These are phyloP conservation scores for Xenus cinereus DNA, from an alignment of 2,113 vertebrate genomes.

Conservation along the genomic window DNA sequence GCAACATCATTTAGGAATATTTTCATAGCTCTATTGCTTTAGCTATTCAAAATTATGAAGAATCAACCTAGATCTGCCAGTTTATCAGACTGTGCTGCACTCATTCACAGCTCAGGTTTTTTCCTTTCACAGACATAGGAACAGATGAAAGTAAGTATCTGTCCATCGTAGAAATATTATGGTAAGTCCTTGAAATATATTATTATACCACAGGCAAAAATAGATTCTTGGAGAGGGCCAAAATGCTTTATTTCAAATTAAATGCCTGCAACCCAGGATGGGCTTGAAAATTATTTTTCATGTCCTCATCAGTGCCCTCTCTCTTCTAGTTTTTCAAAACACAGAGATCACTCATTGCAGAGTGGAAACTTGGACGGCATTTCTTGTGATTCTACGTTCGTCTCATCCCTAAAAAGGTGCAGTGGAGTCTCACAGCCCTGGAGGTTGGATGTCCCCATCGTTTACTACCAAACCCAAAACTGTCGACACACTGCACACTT, in stretches of 20 bases:
- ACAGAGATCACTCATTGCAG: neutral
- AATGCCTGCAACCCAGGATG: neutral
- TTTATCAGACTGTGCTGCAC: neutral
- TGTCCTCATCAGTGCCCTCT: neutral
- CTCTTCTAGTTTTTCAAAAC: constrained; percentile 13
- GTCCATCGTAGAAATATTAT: neutral
- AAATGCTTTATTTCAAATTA: neutral
- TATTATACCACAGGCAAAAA: neutral
- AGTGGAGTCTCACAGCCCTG: constrained; percentile 22
- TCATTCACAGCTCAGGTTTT: neutral
- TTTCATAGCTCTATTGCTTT: constrained; percentile 39
- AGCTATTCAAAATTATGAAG: constrained; percentile 7
- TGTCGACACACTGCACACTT: neutral
- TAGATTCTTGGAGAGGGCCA: neutral
- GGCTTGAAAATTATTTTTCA: neutral
- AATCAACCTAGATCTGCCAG: neutral
- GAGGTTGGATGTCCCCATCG: neutral
- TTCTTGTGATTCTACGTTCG: constrained; percentile 24
- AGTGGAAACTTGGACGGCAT: constrained; percentile 46
- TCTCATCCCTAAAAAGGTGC: constrained; percentile 46
- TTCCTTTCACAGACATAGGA: neutral
- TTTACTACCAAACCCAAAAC: neutral
- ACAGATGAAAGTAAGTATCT: neutral
- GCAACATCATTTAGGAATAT: constrained; percentile 9
- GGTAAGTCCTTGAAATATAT: constrained; percentile 1